Evolutionary conservation across 1,140 invertebrate genomes (phyloP), one percentile per base, ranked within the genome.

Genomic region (Drosophila guanche): DNA sequence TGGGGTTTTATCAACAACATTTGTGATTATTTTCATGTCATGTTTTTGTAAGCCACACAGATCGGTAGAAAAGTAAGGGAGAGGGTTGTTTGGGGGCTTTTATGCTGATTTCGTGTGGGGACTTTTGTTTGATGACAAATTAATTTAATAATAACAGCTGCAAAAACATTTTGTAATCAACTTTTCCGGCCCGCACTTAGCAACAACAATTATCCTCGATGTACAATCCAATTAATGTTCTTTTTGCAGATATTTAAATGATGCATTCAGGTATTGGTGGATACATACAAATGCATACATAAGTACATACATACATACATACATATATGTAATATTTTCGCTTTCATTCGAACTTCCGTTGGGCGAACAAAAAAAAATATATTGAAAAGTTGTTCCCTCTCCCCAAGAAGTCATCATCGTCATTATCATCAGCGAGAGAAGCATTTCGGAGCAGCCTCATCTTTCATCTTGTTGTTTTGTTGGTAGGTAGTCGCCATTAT

Each of bases 131-230:
- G 81, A 85, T 80, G 63, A 85, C 81, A 85, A 81, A 85, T 85
- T 85, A 85, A 85, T 85, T 85, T 86, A 74, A 85, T 88, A 86
- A 85, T 85, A 85, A 85, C 81, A 85, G 83, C 81, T 85, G 81
- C 83, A 61, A 81, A 88, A 85, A 88, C 81, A 85, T 85, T 81
- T 85, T 67, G 83, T 85, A 86, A 85, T 85, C 81, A 85, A 81
- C 67, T 77, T 62, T 57, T 50, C 41, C 27, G 23, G 25, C 48
- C 58, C 25, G 22, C 40, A 72, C 70, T 46, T 63, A 29, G 33
- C 33, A 12, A 10, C 33, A 37, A 45, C 52, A 73, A 73, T 72
- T 72, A 72, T 55, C 45, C 69, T 61, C 58, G 52, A 75, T 70
- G 70, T 66, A 83, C 70, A 68, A 71, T 79, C 14, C 75, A 79